These are phyloP conservation scores for Scaptomyza tumidula DNA, from an alignment of 2,888 invertebrate species.

Conservation along the genomic window DNA sequence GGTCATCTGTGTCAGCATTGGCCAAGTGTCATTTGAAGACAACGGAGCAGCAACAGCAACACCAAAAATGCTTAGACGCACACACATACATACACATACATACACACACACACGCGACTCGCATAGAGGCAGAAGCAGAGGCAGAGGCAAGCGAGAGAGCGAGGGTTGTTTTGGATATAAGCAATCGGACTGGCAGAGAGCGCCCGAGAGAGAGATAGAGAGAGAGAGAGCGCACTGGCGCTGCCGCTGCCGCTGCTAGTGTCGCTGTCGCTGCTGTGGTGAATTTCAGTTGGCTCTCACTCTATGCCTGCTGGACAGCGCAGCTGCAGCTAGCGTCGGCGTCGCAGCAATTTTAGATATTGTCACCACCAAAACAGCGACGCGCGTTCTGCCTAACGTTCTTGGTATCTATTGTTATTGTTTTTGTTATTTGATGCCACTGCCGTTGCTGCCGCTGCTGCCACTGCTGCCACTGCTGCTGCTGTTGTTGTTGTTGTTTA, in stretches of 20 bases:
- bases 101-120: conserved; percentile 4
- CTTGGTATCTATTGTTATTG: conserved; percentile 26
- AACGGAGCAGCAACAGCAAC: conserved; percentile 22
- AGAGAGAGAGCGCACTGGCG: conserved; percentile 33
- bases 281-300: conserved; percentile 44
- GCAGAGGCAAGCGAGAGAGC: conserved; percentile 21
- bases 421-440: conserved; percentile 17
- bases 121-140: conserved; percentile 10
- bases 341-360: conserved; percentile 31
- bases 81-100: conserved; percentile 7
- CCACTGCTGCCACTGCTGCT: conserved; percentile 47
- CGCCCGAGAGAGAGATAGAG: conserved; percentile 32
- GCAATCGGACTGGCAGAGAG: conserved; percentile 14
- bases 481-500: conserved; percentile 39
- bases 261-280: conserved; percentile 50
- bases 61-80: conserved; percentile 19
- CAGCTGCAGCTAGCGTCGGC: conserved; percentile 31
- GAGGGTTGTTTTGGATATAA: conserved; percentile 47
- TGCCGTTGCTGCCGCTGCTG: conserved; percentile 26
- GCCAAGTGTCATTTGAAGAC: conserved; percentile 61
- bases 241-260: conserved; percentile 22
- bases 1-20: conserved; percentile 57
- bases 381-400: conserved; percentile 22
- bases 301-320: conserved; percentile 3
- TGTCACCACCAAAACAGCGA: conserved; percentile 47